Evolutionary conservation across 2,888 invertebrate species (phyloP).

Genomic region (Holacanthella duospinosa): DNA sequence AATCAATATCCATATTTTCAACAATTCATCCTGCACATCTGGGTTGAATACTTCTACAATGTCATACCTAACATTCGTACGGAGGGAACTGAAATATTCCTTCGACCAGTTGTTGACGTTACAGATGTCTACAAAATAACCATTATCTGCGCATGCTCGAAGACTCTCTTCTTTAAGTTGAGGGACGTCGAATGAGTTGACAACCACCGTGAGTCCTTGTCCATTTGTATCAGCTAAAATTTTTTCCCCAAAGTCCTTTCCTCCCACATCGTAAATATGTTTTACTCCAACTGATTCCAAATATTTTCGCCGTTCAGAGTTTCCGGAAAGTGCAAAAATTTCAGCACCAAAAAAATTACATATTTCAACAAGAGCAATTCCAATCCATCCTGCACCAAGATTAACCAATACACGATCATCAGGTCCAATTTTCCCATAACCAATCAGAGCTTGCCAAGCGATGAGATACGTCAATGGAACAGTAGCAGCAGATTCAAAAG

Average conservation of each 20-base stretch:
- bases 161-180: background rate
- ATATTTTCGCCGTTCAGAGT: background rate
- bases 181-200: background rate
- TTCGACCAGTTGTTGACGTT: background rate
- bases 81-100: background rate
- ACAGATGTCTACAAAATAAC: background rate
- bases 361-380: background rate
- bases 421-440: background rate
- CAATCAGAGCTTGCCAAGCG: background rate
- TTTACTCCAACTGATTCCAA: background rate
- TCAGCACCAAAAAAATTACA: background rate
- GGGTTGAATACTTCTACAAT: background rate
- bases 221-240: background rate
- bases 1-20: background rate
- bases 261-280: background rate
- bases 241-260: background rate
- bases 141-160: background rate
- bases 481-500: background rate
- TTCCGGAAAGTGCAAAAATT: background rate
- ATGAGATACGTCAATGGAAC: background rate
- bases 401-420: background rate
- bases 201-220: background rate
- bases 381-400: background rate
- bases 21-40: background rate
- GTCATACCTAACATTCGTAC: background rate